Conservation (phyloP, 2,888 invertebrate genomes). For the Salticus scenicus region DNA sequence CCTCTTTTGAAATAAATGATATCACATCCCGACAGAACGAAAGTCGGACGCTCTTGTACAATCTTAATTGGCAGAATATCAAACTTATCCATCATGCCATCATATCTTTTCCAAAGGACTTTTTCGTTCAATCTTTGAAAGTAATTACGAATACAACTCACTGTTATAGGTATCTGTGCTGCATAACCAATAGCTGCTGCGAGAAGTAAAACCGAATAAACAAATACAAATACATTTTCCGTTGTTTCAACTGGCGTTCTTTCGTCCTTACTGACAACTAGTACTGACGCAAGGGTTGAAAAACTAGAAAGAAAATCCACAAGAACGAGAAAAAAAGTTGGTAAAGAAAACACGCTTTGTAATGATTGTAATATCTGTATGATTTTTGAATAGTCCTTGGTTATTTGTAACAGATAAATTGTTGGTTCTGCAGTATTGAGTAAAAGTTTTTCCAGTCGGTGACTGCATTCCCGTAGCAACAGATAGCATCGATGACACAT, state of each 20-base stretch:
- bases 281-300: conserved; percentile 43
- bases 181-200: conserved; percentile 31
- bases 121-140: conserved; percentile 41
- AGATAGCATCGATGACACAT: conserved; percentile 38
- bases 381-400: conserved; percentile 11
- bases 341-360: conserved; percentile 39
- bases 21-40: conserved; percentile 29
- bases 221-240: conserved; percentile 36
- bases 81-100: background rate
- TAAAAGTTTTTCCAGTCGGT: background rate
- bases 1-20: conserved; percentile 25
- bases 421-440: background rate
- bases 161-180: conserved; percentile 33
- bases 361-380: conserved; percentile 7
- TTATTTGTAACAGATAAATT: background rate
- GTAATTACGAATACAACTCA: background rate
- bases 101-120: background rate
- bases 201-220: conserved; percentile 23
- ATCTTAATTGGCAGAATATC: background rate
- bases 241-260: conserved; percentile 30
- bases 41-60: background rate
- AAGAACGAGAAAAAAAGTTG: conserved; percentile 33
- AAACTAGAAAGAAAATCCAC: conserved; percentile 42
- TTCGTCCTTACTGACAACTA: conserved; percentile 24
- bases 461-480: conserved; percentile 1